A percentile compares a stretch with the other conserved stretches of the same genome.
phyloP scores from a whole-genome alignment of 1,140 invertebrate genomes.

The Conus betulinus region DNA sequence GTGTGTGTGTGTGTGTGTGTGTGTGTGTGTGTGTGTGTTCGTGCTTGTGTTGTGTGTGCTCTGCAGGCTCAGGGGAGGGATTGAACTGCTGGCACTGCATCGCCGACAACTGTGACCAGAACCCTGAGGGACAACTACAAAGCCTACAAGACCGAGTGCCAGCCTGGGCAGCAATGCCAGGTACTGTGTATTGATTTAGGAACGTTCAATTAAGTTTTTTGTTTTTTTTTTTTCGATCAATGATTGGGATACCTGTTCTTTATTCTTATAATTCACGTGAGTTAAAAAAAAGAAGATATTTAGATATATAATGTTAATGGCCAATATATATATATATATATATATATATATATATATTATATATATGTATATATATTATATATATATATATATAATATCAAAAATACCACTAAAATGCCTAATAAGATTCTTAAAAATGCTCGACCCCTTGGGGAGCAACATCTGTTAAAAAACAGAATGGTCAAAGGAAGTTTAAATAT shows the following conservation, averaged over 20 bases:
- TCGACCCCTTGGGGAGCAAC: too few species aligned
- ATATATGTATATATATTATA: too few species aligned
- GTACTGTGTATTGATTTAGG: constrained; percentile 30
- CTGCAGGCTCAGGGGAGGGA: constrained; percentile 44
- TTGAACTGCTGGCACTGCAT: constrained; percentile 68
- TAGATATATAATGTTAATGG: neutral
- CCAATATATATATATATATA: neutral
- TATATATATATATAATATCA: too few species aligned
- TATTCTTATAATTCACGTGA: too few species aligned
- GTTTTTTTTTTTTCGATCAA: neutral
- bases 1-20: neutral
- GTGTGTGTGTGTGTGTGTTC: neutral
- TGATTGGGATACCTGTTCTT: too few species aligned
- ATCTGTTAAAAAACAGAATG: too few species aligned
- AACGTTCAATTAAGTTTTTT: neutral
- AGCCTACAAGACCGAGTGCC: constrained; percentile 54
- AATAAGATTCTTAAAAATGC: too few species aligned
- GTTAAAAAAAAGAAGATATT: too few species aligned
- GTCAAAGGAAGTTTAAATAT: too few species aligned
- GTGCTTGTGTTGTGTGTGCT: neutral
- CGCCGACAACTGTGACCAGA: constrained; percentile 60
- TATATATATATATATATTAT: too few species aligned
- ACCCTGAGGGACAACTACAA: constrained; percentile 58
- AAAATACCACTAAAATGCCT: too few species aligned
- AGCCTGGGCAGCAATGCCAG: constrained; percentile 58